Percentiles rank a stretch among this genome's conserved stretches.
phyloP scores from a whole-genome alignment of 2,113 vertebrate species.

The Tyto alba region DNA sequence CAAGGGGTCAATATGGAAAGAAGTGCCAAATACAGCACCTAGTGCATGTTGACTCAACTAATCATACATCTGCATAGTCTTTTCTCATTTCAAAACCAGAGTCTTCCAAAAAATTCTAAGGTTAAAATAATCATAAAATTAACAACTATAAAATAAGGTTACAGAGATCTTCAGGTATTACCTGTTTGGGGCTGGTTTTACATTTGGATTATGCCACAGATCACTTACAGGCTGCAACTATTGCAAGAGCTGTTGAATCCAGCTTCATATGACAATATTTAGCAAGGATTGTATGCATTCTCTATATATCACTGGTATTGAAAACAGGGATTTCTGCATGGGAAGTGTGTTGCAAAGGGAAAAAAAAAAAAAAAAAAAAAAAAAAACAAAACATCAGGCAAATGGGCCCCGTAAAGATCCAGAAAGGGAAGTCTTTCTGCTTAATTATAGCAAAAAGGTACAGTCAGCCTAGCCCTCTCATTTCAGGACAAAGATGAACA shows the following conservation, averaged over 20 bases:
- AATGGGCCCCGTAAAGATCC: neutral
- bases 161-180: neutral
- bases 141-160: neutral
- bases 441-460: neutral
- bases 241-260: neutral
- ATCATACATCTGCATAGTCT: neutral
- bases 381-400: neutral
- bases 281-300: neutral
- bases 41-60: neutral
- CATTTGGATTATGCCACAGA: neutral
- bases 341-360: neutral
- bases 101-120: neutral
- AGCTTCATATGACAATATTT: neutral
- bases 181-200: neutral
- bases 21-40: neutral
- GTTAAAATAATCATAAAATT: neutral
- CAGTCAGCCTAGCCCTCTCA: neutral
- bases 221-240: neutral
- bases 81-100: neutral
- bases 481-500: neutral
- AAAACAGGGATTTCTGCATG: neutral
- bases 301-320: neutral
- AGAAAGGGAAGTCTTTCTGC: neutral
- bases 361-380: too few relatives aligned
- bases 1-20: neutral